Percentiles rank a stretch among this genome's conserved stretches.
Evolutionary conservation across 2,113 vertebrate species (phyloP).

Genomic region (Arothron firmamentum): DNA sequence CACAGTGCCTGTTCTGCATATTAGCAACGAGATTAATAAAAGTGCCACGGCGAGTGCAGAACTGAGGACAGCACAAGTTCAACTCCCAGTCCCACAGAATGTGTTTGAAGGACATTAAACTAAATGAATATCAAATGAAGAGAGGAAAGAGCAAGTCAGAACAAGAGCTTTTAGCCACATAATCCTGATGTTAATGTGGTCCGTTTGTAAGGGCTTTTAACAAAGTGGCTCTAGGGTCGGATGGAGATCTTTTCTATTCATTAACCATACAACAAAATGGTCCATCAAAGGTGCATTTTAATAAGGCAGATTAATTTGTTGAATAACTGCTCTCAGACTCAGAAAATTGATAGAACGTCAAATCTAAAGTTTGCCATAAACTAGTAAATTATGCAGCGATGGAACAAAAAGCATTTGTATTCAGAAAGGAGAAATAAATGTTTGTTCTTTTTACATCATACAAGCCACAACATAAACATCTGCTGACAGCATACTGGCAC

Average conservation of each 20-base stretch:
- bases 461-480: too few relatives aligned
- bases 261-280: slow-evolving; percentile 22
- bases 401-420: background rate
- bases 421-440: background rate
- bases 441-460: too few relatives aligned
- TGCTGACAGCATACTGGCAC: too few relatives aligned
- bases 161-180: slow-evolving; percentile 11
- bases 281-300: slow-evolving; percentile 15
- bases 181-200: slow-evolving; percentile 17
- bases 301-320: slow-evolving; percentile 14
- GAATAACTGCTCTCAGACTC: slow-evolving; percentile 12
- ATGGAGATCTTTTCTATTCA: slow-evolving; percentile 15
- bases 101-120: slow-evolving; percentile 21
- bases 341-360: slow-evolving; percentile 13
- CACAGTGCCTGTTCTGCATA: slow-evolving; percentile 6
- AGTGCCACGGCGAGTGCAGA: slow-evolving; percentile 1
- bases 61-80: background rate
- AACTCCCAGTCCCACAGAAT: background rate
- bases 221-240: background rate
- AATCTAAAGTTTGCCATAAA: background rate
- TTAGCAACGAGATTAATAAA: slow-evolving; percentile 1
- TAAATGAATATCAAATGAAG: background rate
- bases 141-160: background rate
- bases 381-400: too few relatives aligned
- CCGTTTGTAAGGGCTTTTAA: background rate